Evolutionary conservation across 2,113 vertebrate species (phyloP).

Genomic region (Perca fluviatilis): DNA sequence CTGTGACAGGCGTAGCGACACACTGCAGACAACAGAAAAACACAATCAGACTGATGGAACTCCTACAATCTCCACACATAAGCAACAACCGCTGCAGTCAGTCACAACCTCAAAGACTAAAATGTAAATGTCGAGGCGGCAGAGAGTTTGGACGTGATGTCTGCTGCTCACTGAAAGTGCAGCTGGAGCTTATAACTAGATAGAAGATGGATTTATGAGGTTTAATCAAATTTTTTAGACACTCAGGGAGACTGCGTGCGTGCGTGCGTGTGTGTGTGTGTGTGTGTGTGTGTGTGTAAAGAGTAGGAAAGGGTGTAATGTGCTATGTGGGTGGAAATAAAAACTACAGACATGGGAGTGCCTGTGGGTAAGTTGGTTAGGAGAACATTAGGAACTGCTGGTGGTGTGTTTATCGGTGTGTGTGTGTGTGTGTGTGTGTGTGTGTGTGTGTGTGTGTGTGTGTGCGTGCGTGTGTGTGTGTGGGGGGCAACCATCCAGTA

Average conservation of each 20-base stretch:
- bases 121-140: neutral
- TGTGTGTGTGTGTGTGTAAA: conserved; percentile 23
- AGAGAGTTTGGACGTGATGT: neutral
- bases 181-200: conserved; percentile 50
- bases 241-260: conserved; percentile 14
- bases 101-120: neutral
- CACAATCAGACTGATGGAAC: conserved; percentile 33
- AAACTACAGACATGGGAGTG: conserved; percentile 45
- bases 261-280: conserved; percentile 18
- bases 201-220: conserved; percentile 55
- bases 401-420: conserved; percentile 10
- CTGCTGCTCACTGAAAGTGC: conserved; percentile 21
- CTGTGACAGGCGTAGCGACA: conserved; percentile 98
- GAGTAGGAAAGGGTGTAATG: conserved; percentile 37
- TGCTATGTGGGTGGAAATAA: conserved; percentile 51
- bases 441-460: neutral
- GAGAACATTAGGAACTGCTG: conserved; percentile 54
- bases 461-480: neutral
- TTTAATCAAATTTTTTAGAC: conserved; percentile 53
- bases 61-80: neutral
- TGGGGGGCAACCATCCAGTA: too few species aligned
- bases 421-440: conserved; percentile 8
- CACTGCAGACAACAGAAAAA: conserved; percentile 81
- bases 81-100: conserved; percentile 6
- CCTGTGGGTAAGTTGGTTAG: conserved; percentile 63